Evolutionary conservation across 1,140 invertebrate genomes (phyloP), one percentile per base, ranked within the genome.

Genomic region (Druon quercuslanigerum): DNA sequence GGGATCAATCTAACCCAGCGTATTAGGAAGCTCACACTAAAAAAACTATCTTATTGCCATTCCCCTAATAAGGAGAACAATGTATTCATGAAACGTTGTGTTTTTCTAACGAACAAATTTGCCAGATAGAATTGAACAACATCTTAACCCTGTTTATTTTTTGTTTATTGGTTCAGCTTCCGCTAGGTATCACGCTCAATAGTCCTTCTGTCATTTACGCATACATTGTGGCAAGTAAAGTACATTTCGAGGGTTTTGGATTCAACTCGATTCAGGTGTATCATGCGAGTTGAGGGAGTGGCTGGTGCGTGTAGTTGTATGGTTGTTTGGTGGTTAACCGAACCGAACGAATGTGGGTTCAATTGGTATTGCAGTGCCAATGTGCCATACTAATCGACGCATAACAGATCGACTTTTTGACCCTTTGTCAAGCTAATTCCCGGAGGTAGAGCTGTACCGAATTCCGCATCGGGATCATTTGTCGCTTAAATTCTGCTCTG

Each of bases 201-300:
- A 16, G 25, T 40, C 12, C 19, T 60, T 14, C 12, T 66, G 20
- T 33, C 57, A 66, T 66, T 66, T 76, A 60, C 80, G 76, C 54
- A 83, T 73, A 79, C 74, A 60, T 70, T 66, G 76, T 5, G 25
- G 25, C 3, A 33, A 66, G 79, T 74, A 85, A 84, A 87, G 87
- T 86, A 87, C 87, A 89, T 87, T 87, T 86, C 83, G 83, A 73
- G 85, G 83, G 75, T 81, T 81, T 76, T 72, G 80, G 82, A 86
- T 85, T 81, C 82, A 81, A 80, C 56, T 57, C 50, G 56, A n/a
- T 70, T 33, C 74, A 20, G 66, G 74, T 56, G 57, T 85, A 82
- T 84, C 5, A 33, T 33, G 4, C 25, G 25, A 33, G 79, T 75
- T 84, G 75, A 71, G 83, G 78, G 82, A 86, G 84, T 84, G 85